Base-by-base conservation (phyloP, 2,888 invertebrate species). In the Lepeophtheirus nordmannii region DNA sequence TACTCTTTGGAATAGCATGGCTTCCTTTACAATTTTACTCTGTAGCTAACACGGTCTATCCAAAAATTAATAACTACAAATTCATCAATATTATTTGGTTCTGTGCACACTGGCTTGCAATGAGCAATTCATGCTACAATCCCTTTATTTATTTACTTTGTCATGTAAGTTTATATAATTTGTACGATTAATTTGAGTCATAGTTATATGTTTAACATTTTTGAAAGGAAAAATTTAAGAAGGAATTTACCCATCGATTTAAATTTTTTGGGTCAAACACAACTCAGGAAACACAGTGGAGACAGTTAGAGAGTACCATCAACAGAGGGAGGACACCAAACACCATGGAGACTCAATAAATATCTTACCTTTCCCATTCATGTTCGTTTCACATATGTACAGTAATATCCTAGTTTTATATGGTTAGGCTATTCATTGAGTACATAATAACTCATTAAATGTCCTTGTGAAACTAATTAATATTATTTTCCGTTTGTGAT, bases 81-180 rank as follows among this genome's bases (percentile, higher is more conserved):
- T 87, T 85, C 74, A 87, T 90, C 73, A 87, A 89, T 76, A 85
- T 89, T 61, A 80, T 89, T 68, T 90, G 86, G 81, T 88, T 90
- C 76, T 85, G 85, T 74, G 86, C 83, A 72, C 89, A 90, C 75
- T 88, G 87, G 87, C 77, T 89, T 73, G 76, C 72, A 75, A 70
- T 78, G 78, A 87, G 87, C 72, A 90, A 89, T 74, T 88, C 88
- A 67, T 89, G 89, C 75, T 87, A 86, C 75, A 90, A 90, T 75
- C 89, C 89, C 0, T 89, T 90, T 74, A 89, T 90, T 72, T 90
- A 90, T 73, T 89, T 88, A 41, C 85, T 89, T 71, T 87, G 88
- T 73, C 89, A 89, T 74, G 89, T 89, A 77, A 86, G 83, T 81
- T 37, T 40, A 37, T 20, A 14, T 46, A 5, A 14, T 46, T 11